Conservation (phyloP, 2,888 invertebrate species). For the Unio delphinus region DNA sequence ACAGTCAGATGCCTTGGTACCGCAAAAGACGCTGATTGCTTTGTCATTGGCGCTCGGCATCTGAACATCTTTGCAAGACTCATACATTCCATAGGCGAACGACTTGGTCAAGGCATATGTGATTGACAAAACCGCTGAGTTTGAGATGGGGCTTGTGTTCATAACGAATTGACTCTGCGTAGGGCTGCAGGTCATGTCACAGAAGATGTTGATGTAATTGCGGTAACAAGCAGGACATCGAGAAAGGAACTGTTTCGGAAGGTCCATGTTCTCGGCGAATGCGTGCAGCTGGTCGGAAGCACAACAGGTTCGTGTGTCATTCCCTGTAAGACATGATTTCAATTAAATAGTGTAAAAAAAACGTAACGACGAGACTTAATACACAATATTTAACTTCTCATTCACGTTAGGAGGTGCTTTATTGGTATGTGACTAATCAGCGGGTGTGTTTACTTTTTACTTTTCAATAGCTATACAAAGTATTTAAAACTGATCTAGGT, state of each 20-base stretch:
- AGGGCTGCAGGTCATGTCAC: slow-evolving; percentile 86
- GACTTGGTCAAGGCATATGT: slow-evolving; percentile 81
- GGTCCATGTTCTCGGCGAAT: slow-evolving; percentile 70
- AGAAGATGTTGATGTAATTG: slow-evolving; percentile 87
- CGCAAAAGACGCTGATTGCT: slow-evolving; percentile 89
- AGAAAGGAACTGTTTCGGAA: slow-evolving; percentile 80
- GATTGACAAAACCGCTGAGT: slow-evolving; percentile 71
- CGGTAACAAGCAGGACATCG: slow-evolving; percentile 91
- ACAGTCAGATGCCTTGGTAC: slow-evolving; percentile 81
- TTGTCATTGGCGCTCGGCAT: slow-evolving; percentile 82
- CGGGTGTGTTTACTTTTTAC: too few species aligned
- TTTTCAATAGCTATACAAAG: too few species aligned
- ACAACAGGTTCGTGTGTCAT: slow-evolving; percentile 59
- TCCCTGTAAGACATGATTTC: not conserved
- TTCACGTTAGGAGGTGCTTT: too few species aligned
- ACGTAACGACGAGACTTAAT: not conserved
- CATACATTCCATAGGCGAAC: slow-evolving; percentile 82
- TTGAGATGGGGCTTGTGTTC: slow-evolving; percentile 71
- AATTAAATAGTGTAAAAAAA: too few species aligned
- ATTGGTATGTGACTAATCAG: too few species aligned
- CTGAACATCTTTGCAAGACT: slow-evolving; percentile 88
- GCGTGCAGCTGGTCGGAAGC: slow-evolving; percentile 53
- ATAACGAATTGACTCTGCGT: slow-evolving; percentile 83
- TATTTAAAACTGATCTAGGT: too few species aligned
- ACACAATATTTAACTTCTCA: too few species aligned